A percentile compares a stretch with the other conserved stretches of the same genome.
Evolutionary conservation across 2,113 vertebrate species (phyloP).

Genomic region (Chrysemys picta): DNA sequence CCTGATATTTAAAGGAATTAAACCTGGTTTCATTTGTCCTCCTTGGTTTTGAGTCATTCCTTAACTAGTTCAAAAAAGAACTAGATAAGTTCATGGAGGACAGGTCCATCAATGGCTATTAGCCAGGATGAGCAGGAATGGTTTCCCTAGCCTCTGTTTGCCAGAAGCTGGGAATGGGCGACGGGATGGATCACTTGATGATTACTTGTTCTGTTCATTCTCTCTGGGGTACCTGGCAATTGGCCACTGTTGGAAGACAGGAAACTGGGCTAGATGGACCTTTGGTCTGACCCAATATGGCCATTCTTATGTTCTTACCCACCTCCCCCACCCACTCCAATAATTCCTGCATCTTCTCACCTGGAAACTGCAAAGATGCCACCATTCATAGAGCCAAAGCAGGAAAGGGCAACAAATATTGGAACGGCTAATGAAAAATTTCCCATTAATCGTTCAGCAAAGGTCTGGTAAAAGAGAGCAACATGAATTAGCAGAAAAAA

Average conservation of each 20-base stretch:
- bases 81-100: too few species aligned
- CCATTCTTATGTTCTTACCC: too few species aligned
- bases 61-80: background rate
- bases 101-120: too few species aligned
- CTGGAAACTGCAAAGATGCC: constrained; percentile 91
- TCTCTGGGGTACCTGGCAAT: too few species aligned
- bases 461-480: constrained; percentile 83
- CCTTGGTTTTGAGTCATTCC: background rate
- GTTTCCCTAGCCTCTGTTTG: too few species aligned
- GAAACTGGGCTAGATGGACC: too few species aligned
- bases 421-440: constrained; percentile 91
- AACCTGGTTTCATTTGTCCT: background rate
- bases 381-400: constrained; percentile 96
- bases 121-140: too few species aligned
- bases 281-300: too few species aligned
- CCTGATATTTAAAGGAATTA: background rate
- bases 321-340: background rate
- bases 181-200: too few species aligned
- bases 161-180: too few species aligned
- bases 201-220: too few species aligned
- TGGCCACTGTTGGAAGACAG: too few species aligned
- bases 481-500: background rate
- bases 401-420: constrained; percentile 94
- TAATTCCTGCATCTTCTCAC: constrained; percentile 74
- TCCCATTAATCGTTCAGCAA: constrained; percentile 90